Conservation (phyloP, 2,888 invertebrate species). For the Dasypogon diadema region DNA sequence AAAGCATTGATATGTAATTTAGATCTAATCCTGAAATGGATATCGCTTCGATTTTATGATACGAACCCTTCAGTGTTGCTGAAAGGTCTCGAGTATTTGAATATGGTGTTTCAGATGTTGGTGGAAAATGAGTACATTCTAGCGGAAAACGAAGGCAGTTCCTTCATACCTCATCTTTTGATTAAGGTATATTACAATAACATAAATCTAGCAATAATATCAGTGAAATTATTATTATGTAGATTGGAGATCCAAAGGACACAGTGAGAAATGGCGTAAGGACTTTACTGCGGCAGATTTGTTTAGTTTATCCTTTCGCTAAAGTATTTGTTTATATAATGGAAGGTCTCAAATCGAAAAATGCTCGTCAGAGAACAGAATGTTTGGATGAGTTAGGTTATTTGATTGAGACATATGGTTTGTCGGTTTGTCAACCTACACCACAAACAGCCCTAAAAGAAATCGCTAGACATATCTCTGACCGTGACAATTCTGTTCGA, state of each 20-base stretch:
- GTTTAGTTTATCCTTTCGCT: conserved; percentile 86
- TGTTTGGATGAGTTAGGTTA: conserved; percentile 93
- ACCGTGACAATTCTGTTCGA: conserved; percentile 94
- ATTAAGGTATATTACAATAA: conserved; percentile 77
- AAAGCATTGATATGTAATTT: conserved; percentile 88
- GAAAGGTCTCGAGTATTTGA: conserved; percentile 93
- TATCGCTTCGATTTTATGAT: conserved; percentile 96
- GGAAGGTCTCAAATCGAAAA: conserved; percentile 97
- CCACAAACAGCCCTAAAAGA: conserved; percentile 82
- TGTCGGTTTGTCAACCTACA: conserved; percentile 85
- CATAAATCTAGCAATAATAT: conserved; percentile 39
- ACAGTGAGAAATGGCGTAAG: conserved; percentile 91
- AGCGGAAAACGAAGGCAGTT: conserved; percentile 90
- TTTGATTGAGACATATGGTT: conserved; percentile 87
- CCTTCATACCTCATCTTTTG: conserved; percentile 95
- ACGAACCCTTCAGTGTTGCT: conserved; percentile 97
- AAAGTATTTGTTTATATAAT: conserved; percentile 91
- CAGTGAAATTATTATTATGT: conserved; percentile 53
- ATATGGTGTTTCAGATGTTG: conserved; percentile 83
- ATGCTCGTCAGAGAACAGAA: conserved; percentile 95
- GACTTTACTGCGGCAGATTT: conserved; percentile 85
- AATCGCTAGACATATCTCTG: conserved; percentile 94
- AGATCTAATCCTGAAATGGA: conserved; percentile 96
- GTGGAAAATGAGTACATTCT: conserved; percentile 86
- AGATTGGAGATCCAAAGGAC: conserved; percentile 97